Conservation (phyloP, 1,140 invertebrate species). For the Lasioglossum baleicum region DNA sequence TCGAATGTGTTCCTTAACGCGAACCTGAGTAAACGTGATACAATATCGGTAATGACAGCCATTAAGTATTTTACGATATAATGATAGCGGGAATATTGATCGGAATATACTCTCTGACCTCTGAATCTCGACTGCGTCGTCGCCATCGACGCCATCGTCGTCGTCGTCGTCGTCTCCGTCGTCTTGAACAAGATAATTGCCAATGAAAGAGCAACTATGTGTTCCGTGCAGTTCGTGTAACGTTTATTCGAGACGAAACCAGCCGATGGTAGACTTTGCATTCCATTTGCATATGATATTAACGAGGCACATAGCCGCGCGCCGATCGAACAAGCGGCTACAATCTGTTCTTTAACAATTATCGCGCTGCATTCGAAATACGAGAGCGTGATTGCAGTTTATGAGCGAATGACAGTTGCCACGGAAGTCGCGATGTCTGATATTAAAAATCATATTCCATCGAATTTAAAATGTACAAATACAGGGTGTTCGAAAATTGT, state of each 20-base stretch:
- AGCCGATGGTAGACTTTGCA: background rate
- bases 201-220: background rate
- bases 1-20: slow-evolving; percentile 22
- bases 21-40: slow-evolving; percentile 31
- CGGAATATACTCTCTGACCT: slow-evolving; percentile 3
- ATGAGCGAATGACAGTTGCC: background rate
- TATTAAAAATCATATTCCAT: background rate
- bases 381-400: background rate
- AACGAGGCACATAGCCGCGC: slow-evolving; percentile 7
- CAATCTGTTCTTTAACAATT: background rate
- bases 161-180: no score
- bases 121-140: background rate
- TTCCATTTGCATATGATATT: slow-evolving; percentile 41
- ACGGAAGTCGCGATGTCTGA: background rate
- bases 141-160: background rate
- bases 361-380: background rate
- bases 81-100: slow-evolving; percentile 29
- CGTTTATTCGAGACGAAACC: background rate
- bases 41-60: slow-evolving; percentile 47
- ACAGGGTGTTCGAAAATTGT: no score
- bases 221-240: background rate
- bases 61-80: slow-evolving; percentile 47
- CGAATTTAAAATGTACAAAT: background rate
- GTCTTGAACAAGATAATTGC: slow-evolving; percentile 2
- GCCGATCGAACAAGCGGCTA: background rate